Evolutionary conservation across 2,113 vertebrate genomes (phyloP), one percentile per base, ranked within the genome.

Genomic region (Chunga burmeisteri): DNA sequence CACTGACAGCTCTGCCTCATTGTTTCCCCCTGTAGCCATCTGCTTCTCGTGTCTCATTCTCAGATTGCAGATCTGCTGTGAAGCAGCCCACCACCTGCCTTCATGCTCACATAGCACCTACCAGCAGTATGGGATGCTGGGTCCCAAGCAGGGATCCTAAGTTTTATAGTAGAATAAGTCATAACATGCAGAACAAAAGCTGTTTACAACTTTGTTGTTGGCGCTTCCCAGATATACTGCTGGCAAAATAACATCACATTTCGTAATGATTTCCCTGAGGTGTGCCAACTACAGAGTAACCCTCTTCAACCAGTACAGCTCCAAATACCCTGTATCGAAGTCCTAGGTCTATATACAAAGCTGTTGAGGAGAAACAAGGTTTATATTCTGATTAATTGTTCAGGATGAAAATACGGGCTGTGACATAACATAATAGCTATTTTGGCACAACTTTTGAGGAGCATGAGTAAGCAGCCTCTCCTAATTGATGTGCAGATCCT

Each of bases 401-500:
- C 81, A 77, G 55, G 79, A 94, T 49, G 50, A 95, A 92, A 96
- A 92, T 94, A 94, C 15, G 83, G 90, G 81, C 90, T 96, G 84
- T 97, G 97, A 98, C 90, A 97, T 88, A 97, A 92, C 66, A 59
- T 93, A 95, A 90, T 71, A 96, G 94, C 66, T 96, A 98, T 97
- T 97, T 93, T 97, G 96, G 97, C 96, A 97, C 81, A 88, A 97
- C 75, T 95, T 93, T 95, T 97, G 88, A 98, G 88, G 66, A 97
- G 91, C 92, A 95, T 96, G 96, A 97, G 96, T 93, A 96, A 97
- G 95, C 97, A 96, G 95, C 90, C 95, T 96, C 93, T 94, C 82
- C 89, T 93, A 96, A 95, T 93, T 93, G 91, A 91, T 97, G 96
- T 96, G 93, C 94, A 97, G 95, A 96, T 95, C 85, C 95, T 96